A percentile compares a stretch with the other conserved stretches of the same genome.
Evolutionary conservation across 2,113 vertebrate species (phyloP).

Genomic region (Patagioenas fasciata): DNA sequence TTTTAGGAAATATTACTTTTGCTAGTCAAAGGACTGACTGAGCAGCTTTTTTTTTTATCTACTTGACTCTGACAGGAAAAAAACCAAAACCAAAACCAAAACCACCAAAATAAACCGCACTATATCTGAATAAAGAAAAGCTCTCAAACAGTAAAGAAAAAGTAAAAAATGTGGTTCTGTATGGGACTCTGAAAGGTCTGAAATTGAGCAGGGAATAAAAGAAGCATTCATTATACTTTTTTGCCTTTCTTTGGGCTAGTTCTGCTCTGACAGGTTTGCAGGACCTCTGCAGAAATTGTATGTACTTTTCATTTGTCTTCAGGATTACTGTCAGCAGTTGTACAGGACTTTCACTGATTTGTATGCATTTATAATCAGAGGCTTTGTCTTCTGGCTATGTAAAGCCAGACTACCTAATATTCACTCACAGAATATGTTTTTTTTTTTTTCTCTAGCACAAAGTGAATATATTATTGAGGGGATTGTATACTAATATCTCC

Average conservation of each 20-base stretch:
- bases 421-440: not conserved
- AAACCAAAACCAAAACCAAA: not conserved
- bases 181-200: not conserved
- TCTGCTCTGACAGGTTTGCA: not conserved
- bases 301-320: conserved; percentile 8
- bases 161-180: not conserved
- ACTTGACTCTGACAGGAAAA: not conserved
- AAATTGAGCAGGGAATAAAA: not conserved
- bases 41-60: not conserved
- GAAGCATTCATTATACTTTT: not conserved
- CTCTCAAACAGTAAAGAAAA: not conserved
- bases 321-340: not conserved
- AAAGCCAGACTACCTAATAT: not conserved
- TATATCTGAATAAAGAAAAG: not conserved
- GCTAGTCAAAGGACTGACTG: not conserved
- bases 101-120: too few species aligned
- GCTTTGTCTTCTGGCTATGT: not conserved
- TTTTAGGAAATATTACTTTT: not conserved
- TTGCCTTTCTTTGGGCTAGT: not conserved
- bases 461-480: not conserved
- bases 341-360: not conserved
- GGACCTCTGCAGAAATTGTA: not conserved
- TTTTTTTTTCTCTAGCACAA: not conserved
- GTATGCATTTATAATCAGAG: not conserved
- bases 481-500: not conserved